These are phyloP conservation scores for Rattus rattus DNA, from an alignment of 2,113 vertebrate species.

Conservation along the genomic window DNA sequence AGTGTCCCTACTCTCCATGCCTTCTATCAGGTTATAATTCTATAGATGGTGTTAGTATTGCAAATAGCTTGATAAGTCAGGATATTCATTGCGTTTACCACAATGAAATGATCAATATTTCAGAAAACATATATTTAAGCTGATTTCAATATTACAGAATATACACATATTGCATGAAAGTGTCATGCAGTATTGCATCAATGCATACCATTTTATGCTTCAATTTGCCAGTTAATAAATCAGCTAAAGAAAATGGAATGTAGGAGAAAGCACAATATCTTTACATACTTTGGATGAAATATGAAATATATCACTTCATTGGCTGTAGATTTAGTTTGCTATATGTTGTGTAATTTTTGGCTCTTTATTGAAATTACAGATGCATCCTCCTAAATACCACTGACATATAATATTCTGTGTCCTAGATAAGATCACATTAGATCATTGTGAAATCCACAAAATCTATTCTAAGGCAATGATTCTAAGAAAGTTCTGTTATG, in stretches of 20 bases:
- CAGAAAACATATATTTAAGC: neutral
- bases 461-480: slow-evolving; percentile 14
- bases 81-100: neutral
- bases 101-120: neutral
- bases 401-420: neutral
- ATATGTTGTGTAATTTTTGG: neutral
- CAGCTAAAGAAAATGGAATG: neutral
- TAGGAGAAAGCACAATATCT: neutral
- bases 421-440: neutral
- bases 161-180: neutral
- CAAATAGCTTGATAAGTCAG: neutral
- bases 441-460: neutral
- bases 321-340: neutral
- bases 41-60: neutral
- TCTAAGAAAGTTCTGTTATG: neutral
- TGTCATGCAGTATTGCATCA: neutral
- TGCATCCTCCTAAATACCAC: neutral
- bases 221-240: neutral
- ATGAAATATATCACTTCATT: slow-evolving; percentile 11
- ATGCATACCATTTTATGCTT: neutral
- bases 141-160: neutral
- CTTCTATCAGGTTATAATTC: neutral
- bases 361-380: slow-evolving; percentile 24
- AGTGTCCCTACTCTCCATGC: neutral
- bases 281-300: slow-evolving; percentile 33